Base-by-base conservation (phyloP, 2,113 vertebrate genomes). In the Alces alces region DNA sequence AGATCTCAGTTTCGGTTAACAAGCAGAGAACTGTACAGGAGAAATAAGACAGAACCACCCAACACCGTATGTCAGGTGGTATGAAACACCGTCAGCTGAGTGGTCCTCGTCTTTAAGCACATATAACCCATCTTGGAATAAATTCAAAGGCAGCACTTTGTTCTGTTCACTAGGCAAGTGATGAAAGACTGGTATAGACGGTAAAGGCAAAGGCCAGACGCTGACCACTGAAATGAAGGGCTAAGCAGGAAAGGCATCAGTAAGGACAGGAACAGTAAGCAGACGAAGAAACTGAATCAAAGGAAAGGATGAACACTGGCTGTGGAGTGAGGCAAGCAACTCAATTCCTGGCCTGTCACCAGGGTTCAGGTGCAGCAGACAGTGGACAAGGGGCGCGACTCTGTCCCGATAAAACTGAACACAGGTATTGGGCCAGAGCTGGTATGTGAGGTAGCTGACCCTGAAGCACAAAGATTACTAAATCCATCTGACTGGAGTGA, bases 141-240 rank as follows among this genome's bases (percentile, higher is more conserved):
- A 4, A 30, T 2, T 2, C 76, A 14, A 28, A 47, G 36, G 50
- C 36, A 6, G 50, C 60, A 11, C 15, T 17, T 14, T 16, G 3
- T 2, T 1, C n/a, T 13, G 19, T 3, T 5, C 33, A 36, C 5
- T 1, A 6, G 10, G 36, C 45, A 11, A 54, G 58, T 0, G 0
- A 30, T 2, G 15, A 7, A 7, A 0, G 30, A 11, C 2, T 1
- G 28, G 19, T 2, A 1, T 1, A 10, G 86, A 23, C 1, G 13
- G n/a, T 0, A 7, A 60, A 27, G 92, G 66, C 25, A 5, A 6
- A 39, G 66, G 17, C 33, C 28, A 17, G 0, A 9, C 3, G 0
- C 92, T 1, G 23, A 21, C 17, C 5, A 25, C 54, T 11, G 43
- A 23, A 10, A 14, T 14, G 15, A n/a, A 54, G 19, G 36, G 21